Evolutionary conservation across 2,888 invertebrate genomes (phyloP), one percentile per base, ranked within the genome.

Genomic region (Antitype chi): DNA sequence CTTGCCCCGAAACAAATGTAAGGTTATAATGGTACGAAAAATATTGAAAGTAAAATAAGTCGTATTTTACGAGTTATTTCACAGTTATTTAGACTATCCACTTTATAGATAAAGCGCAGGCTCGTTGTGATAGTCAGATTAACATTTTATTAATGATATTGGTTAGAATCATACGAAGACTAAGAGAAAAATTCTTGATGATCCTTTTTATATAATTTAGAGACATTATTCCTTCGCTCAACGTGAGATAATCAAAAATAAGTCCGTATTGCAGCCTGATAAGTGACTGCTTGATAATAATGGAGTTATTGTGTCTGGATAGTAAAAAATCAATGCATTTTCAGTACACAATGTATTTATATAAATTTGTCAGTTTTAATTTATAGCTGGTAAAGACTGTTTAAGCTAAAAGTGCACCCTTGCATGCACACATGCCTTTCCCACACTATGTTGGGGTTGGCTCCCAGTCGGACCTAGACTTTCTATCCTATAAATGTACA

Each of bases 21-120:
- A 86, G 87, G 85, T 85, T 87, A 89, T 66, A 66, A n/a, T 81
- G n/a, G 28, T 8, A 1, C n/a, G 66, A 81, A 66, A 70, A 74
- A 8, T 15, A 17, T n/a, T 20, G 20, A 64, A 64, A 20, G 23
- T 25, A 38, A 66, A 13, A n/a, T 17, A 23, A 2, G 0, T 80
- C 15, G 25, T 23, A 28, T 63, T 62, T 63, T 32, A n/a, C 28
- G 13, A 1, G 23, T 57, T 63, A 0, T 57, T 32, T 53, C 25
- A 13, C 13, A 47, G 25, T 25, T 74, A 15, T 53, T 20, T 11
- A 59, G 8, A 49, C 23, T 64, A 25, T 66, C 17, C 23, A 32
- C 6, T 47, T 8, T 28, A 25, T 47, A n/a, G 1, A 11, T n/a
- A 47, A 25, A 60, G 8, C 8, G 11, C 15, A 53, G 32, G 23